Evolutionary conservation across 2,888 invertebrate genomes (phyloP).

Genomic region (Iphiclides podalirius): DNA sequence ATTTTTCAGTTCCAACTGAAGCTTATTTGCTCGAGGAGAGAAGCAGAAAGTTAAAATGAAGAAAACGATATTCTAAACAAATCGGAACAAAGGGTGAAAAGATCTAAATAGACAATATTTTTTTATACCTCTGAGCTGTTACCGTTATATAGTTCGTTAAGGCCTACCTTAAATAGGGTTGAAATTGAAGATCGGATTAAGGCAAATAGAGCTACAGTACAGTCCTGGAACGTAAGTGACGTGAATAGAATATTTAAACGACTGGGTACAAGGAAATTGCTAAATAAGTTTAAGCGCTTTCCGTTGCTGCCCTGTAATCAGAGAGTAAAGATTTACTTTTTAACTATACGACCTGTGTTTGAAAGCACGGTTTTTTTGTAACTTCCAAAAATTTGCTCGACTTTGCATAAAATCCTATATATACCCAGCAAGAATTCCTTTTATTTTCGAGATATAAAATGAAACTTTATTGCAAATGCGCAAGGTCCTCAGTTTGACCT

Average conservation of each 20-base stretch:
- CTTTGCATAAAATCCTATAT: too few species aligned
- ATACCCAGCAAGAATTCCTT: too few species aligned
- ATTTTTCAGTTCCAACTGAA: too few species aligned
- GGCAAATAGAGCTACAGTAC: not conserved
- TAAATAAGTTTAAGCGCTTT: constrained; percentile 16
- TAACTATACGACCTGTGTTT: not conserved
- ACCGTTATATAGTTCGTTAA: too few species aligned
- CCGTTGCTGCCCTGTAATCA: not conserved
- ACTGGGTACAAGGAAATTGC: constrained; percentile 7
- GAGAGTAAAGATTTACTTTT: constrained; percentile 11
- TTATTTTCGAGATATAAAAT: constrained; percentile 16
- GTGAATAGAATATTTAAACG: constrained; percentile 19
- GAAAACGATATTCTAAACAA: too few species aligned
- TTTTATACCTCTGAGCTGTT: too few species aligned
- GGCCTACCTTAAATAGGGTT: not conserved
- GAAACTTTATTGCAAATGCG: constrained; percentile 30
- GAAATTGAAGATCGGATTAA: constrained; percentile 12
- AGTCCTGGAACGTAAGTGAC: constrained; percentile 5
- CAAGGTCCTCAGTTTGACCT: constrained; percentile 54
- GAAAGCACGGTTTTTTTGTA: not conserved
- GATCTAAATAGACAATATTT: too few species aligned
- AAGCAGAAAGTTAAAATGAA: too few species aligned
- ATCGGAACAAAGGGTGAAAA: too few species aligned
- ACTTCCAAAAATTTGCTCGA: too few species aligned
- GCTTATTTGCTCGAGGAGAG: too few species aligned